These are phyloP conservation scores for Lomographa bimaculata DNA, from an alignment of 2,888 invertebrate species.

Conservation along the genomic window DNA sequence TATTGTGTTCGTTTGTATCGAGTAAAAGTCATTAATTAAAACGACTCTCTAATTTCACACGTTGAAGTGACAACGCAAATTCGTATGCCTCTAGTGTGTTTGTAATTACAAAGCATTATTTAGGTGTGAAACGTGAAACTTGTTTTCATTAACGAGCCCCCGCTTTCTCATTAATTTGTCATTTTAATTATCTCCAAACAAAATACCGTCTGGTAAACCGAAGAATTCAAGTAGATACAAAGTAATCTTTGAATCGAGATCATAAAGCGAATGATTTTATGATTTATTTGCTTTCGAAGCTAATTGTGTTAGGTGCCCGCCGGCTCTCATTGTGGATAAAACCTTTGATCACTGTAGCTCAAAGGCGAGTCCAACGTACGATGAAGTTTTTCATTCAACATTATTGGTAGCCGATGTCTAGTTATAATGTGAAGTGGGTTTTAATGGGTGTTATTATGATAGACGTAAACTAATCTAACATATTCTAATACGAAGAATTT, in stretches of 20 bases:
- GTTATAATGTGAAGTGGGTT: conserved; percentile 37
- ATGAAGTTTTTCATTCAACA: conserved; percentile 46
- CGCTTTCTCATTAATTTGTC: conserved; percentile 67
- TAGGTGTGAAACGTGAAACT: conserved; percentile 61
- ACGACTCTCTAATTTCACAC: conserved; percentile 65
- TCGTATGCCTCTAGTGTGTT: conserved; percentile 53
- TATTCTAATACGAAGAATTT: conserved; percentile 32
- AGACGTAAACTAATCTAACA: conserved; percentile 28
- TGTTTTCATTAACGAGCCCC: conserved; percentile 56
- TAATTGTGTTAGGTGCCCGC: conserved; percentile 63
- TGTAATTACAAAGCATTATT: conserved; percentile 68
- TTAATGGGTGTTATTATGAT: conserved; percentile 35
- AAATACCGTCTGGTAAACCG: conserved; percentile 29
- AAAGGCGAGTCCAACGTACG: conserved; percentile 42
- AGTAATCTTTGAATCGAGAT: conserved; percentile 56
- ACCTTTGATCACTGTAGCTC: conserved; percentile 45
- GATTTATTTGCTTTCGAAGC: conserved; percentile 65
- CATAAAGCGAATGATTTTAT: conserved; percentile 60
- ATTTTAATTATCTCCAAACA: conserved; percentile 60
- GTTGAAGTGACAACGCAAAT: conserved; percentile 72
- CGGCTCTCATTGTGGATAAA: conserved; percentile 49
- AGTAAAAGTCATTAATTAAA: conserved; percentile 74
- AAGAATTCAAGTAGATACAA: conserved; percentile 29
- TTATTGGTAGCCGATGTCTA: conserved; percentile 42
- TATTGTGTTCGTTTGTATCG: conserved; percentile 43